A percentile compares a stretch with the other conserved stretches of the same genome.
Evolutionary conservation across 2,888 invertebrate genomes (phyloP).

Genomic region (Proisotoma minuta): DNA sequence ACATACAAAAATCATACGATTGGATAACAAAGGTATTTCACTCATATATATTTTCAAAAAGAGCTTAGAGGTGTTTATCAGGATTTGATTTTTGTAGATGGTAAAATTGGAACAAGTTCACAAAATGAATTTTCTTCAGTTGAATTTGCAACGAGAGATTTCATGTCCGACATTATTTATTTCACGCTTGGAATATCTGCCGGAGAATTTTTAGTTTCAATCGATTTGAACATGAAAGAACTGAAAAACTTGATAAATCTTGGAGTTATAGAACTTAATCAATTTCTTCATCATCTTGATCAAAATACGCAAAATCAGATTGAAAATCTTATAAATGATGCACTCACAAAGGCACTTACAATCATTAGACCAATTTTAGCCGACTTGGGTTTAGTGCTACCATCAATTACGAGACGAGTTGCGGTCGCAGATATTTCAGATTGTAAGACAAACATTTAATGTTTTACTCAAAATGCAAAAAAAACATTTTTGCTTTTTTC

Average conservation of each 20-base stretch:
- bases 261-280: constrained; percentile 5
- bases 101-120: no score
- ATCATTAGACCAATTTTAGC: neutral
- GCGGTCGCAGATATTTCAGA: neutral
- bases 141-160: constrained; percentile 6
- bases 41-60: neutral
- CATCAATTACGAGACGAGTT: neutral
- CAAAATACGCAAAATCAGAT: neutral
- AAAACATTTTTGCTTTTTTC: no score
- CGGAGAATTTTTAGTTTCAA: constrained; percentile 13
- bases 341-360: neutral
- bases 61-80: neutral
- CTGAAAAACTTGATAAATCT: constrained; percentile 2
- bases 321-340: neutral
- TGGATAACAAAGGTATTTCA: neutral
- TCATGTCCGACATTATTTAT: constrained; percentile 19
- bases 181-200: constrained; percentile 17
- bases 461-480: no score
- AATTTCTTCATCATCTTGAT: neutral
- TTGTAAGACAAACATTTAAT: neutral
- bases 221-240: constrained; percentile 1
- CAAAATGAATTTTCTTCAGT: no score
- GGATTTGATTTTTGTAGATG: no score
- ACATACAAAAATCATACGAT: neutral
- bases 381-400: neutral